A percentile compares a stretch with the other conserved stretches of the same genome.
Conservation (phyloP, 1,140 invertebrate species). For the Geopemphigus sp. region DNA sequence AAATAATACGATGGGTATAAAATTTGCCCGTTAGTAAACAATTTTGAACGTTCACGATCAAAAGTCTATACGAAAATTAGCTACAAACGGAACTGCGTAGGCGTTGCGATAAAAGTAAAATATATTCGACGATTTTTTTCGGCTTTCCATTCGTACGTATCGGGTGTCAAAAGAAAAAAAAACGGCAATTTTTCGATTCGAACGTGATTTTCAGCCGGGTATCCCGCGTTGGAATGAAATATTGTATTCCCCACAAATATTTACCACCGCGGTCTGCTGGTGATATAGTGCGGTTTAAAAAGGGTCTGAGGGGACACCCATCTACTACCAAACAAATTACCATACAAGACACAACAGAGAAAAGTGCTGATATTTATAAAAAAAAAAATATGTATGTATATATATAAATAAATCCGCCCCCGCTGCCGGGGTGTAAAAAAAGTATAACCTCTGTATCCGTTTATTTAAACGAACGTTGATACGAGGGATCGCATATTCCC, state of each 20-base stretch:
- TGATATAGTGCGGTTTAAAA: constrained; percentile 49
- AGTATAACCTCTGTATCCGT: constrained; percentile 45
- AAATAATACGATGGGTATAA: no score
- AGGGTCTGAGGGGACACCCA: constrained; percentile 41
- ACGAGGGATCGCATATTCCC: constrained; percentile 49
- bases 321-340: constrained; percentile 40
- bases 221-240: background rate
- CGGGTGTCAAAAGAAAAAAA: background rate
- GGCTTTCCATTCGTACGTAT: no score
- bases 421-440: constrained; percentile 39
- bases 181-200: background rate
- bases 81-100: no score
- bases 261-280: constrained; percentile 38
- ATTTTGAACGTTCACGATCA: no score
- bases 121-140: no score
- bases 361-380: constrained; percentile 48
- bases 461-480: constrained; percentile 49
- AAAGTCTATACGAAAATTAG: no score
- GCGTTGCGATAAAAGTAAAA: no score
- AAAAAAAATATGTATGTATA: background rate
- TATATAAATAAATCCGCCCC: constrained; percentile 12
- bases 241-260: constrained; percentile 24
- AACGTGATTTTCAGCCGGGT: background rate
- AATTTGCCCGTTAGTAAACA: no score
- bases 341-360: constrained; percentile 46